phyloP scores from a whole-genome alignment of 1,140 invertebrate genomes.

The Teleopsis dalmanni region DNA sequence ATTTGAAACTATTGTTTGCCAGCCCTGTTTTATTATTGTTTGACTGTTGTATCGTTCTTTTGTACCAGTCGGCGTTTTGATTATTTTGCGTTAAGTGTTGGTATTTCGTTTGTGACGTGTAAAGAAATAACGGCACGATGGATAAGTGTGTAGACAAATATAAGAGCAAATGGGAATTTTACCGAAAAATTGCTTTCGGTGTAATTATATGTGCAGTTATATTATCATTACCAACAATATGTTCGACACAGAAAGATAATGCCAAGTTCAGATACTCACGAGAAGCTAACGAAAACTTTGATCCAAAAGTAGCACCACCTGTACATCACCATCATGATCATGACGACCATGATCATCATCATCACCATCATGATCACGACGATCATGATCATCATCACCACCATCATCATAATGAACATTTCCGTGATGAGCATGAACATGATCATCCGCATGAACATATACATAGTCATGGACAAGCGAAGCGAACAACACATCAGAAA shows the following conservation, averaged over 20 bases:
- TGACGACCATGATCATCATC: conserved; percentile 31
- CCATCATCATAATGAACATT: conserved; percentile 24
- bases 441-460: conserved; percentile 11
- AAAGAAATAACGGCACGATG: too few relatives aligned
- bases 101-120: too few relatives aligned
- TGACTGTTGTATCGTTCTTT: too few relatives aligned
- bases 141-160: too few relatives aligned
- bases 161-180: too few relatives aligned
- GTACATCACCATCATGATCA: conserved; percentile 36
- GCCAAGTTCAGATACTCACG: conserved; percentile 66
- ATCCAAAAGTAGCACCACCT: conserved; percentile 20
- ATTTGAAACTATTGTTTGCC: too few relatives aligned
- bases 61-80: too few relatives aligned
- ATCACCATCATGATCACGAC: conserved; percentile 23
- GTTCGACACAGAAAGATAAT: conserved; percentile 28
- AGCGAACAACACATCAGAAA: too few relatives aligned
- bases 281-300: conserved; percentile 55
- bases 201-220: conserved; percentile 23
- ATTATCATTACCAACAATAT: conserved; percentile 28
- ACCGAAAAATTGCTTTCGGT: conserved; percentile 10
- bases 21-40: too few relatives aligned
- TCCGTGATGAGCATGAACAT: conserved; percentile 21
- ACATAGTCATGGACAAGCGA: conserved; percentile 8
- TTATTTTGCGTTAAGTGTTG: too few relatives aligned
- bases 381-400: conserved; percentile 15